A percentile compares a stretch with the other conserved stretches of the same genome.
Evolutionary conservation across 2,888 invertebrate species (phyloP).

Genomic region (Sinelater perroti): DNA sequence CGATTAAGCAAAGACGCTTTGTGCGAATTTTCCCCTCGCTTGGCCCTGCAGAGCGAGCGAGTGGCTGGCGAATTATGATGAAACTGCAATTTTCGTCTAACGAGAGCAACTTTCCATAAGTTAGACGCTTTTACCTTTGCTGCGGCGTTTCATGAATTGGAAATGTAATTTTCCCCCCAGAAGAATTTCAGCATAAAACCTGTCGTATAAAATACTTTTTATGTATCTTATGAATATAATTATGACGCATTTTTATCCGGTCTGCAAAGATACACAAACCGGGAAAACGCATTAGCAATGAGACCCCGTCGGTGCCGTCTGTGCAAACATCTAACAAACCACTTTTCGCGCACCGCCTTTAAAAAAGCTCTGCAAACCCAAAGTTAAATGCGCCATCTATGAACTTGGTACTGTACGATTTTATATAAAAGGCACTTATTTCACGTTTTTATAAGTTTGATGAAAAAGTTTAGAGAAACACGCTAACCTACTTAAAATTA

Average conservation of each 20-base stretch:
- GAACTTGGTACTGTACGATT: too few species aligned
- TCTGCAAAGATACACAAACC: constrained; percentile 34
- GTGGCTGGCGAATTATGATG: constrained; percentile 37
- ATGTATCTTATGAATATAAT: constrained; percentile 54
- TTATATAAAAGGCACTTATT: too few species aligned
- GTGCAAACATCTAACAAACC: constrained; percentile 34
- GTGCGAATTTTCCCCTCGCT: neutral
- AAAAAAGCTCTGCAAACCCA: constrained; percentile 12
- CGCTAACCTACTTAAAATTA: too few species aligned
- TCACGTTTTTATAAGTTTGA: too few species aligned
- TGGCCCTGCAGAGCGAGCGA: neutral
- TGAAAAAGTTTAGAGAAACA: too few species aligned
- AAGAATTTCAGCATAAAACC: constrained; percentile 54
- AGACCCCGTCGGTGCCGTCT: constrained; percentile 31
- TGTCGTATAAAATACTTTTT: constrained; percentile 52
- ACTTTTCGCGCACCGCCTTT: constrained; percentile 4
- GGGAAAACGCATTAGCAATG: constrained; percentile 40
- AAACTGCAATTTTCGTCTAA: constrained; percentile 43
- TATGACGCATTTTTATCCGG: constrained; percentile 51
- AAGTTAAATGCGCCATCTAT: constrained; percentile 3
- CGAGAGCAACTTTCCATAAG: constrained; percentile 40
- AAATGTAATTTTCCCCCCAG: constrained; percentile 58
- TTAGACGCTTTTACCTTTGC: constrained; percentile 42
- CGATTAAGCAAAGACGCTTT: constrained; percentile 8
- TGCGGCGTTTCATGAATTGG: constrained; percentile 58